These are phyloP conservation scores for Pelecanoides urinatrix DNA, from an alignment of 2,113 vertebrate genomes.

Conservation along the genomic window DNA sequence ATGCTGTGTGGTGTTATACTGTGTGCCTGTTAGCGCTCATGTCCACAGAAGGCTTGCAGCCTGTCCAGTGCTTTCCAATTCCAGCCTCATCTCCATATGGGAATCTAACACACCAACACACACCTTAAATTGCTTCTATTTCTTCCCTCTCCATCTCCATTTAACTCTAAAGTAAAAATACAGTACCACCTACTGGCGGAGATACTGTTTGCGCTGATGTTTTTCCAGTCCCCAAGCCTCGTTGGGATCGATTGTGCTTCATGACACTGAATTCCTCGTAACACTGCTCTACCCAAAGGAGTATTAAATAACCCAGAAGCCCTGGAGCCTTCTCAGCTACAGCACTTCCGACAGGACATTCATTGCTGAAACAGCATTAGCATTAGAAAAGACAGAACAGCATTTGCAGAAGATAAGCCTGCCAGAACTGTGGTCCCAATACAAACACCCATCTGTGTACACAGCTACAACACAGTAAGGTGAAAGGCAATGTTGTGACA, in stretches of 20 bases:
- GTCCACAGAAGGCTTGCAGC: not conserved
- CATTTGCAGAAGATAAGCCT: not conserved
- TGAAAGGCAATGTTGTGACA: not conserved
- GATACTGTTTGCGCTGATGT: not conserved
- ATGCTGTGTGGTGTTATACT: not conserved
- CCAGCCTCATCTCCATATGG: not conserved
- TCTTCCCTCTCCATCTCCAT: not conserved
- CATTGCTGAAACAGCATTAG: not conserved
- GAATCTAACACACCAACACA: not conserved
- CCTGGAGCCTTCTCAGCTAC: not conserved
- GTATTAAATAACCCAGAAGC: not conserved
- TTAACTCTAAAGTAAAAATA: not conserved
- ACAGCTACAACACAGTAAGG: not conserved
- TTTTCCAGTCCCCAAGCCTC: not conserved
- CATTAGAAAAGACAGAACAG: not conserved
- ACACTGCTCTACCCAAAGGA: not conserved
- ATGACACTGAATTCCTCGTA: not conserved
- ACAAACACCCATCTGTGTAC: not conserved
- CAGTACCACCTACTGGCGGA: constrained; percentile 40
- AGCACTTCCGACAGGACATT: not conserved
- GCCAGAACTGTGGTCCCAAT: not conserved
- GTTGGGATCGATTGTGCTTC: accelerated
- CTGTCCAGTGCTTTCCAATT: not conserved
- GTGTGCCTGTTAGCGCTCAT: not conserved
- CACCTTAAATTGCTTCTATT: not conserved